These are phyloP conservation scores for Notospermus geniculatus DNA, from an alignment of 1,140 invertebrate species.

Conservation along the genomic window DNA sequence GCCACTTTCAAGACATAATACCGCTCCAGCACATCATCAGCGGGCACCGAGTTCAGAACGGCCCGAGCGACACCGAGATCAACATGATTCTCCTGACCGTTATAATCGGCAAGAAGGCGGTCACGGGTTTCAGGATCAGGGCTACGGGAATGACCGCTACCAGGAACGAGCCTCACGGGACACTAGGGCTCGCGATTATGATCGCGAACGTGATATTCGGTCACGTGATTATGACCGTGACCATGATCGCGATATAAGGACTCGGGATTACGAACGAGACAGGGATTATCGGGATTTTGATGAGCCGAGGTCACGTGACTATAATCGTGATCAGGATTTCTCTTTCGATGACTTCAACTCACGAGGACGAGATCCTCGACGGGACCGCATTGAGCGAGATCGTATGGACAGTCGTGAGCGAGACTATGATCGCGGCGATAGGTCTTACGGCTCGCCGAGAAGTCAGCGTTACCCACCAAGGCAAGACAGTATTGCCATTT, in stretches of 20 bases:
- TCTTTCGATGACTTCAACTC: constrained; percentile 9
- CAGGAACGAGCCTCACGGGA: constrained; percentile 16
- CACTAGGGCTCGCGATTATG: constrained; percentile 17
- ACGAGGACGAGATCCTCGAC: constrained; percentile 11
- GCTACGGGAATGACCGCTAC: constrained; percentile 22
- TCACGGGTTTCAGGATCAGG: constrained; percentile 15
- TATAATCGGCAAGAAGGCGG: constrained; percentile 22
- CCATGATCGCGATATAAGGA: constrained; percentile 24
- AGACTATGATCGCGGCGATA: constrained; percentile 7
- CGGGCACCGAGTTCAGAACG: neutral
- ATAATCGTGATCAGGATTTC: constrained; percentile 17
- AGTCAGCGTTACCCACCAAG: constrained; percentile 32
- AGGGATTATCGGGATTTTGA: constrained; percentile 17
- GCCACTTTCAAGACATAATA: constrained; percentile 39
- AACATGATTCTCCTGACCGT: constrained; percentile 18
- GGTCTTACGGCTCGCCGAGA: constrained; percentile 21
- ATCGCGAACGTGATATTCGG: constrained; percentile 18
- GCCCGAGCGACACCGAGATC: constrained; percentile 12
- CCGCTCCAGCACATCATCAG: constrained; percentile 26
- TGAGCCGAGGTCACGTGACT: constrained; percentile 16
- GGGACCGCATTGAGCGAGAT: constrained; percentile 8
- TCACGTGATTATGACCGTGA: constrained; percentile 25
- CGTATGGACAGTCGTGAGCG: constrained; percentile 20
- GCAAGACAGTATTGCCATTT: constrained; percentile 44
- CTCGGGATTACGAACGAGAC: constrained; percentile 21